These are phyloP conservation scores for Epirrhoe alternata DNA, from an alignment of 2,888 invertebrate species.

Conservation along the genomic window DNA sequence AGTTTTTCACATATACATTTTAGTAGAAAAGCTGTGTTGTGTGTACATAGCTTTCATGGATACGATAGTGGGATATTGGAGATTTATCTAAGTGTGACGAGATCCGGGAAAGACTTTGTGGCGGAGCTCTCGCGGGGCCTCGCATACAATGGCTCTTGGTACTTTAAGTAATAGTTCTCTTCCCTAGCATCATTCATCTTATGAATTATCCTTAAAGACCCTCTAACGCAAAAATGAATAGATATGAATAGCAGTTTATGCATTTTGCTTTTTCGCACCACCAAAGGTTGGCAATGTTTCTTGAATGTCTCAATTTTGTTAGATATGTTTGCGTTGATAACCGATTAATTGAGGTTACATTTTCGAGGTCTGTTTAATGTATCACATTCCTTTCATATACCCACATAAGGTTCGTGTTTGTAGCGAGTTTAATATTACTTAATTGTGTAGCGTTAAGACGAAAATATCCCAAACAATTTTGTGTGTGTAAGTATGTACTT, in stretches of 20 bases:
- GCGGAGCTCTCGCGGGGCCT: constrained; percentile 62
- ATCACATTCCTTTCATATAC: constrained; percentile 44
- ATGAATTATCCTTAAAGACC: constrained; percentile 42
- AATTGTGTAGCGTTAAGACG: constrained; percentile 40
- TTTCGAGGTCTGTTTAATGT: constrained; percentile 43
- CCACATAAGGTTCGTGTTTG: constrained; percentile 41
- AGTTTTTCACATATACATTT: neutral
- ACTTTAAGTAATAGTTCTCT: constrained; percentile 67
- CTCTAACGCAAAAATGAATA: constrained; percentile 30
- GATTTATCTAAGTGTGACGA: constrained; percentile 78
- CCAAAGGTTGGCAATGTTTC: constrained; percentile 12
- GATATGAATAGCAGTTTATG: constrained; percentile 21
- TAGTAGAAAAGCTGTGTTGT: constrained; percentile 48
- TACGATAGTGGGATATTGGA: constrained; percentile 74
- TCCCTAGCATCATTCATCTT: constrained; percentile 51
- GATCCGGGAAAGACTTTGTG: constrained; percentile 72
- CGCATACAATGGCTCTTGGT: constrained; percentile 64
- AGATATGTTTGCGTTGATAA: constrained; percentile 29
- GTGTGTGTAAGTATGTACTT: constrained; percentile 23
- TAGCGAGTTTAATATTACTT: constrained; percentile 46
- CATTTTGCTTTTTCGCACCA: constrained; percentile 4
- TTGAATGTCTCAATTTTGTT: constrained; percentile 11
- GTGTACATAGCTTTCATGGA: constrained; percentile 59
- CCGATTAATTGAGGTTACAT: constrained; percentile 42
- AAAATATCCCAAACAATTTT: constrained; percentile 35